Evolutionary conservation across 2,113 vertebrate genomes (phyloP), one percentile per base, ranked within the genome.

Genomic region (Corydoras maculifer): DNA sequence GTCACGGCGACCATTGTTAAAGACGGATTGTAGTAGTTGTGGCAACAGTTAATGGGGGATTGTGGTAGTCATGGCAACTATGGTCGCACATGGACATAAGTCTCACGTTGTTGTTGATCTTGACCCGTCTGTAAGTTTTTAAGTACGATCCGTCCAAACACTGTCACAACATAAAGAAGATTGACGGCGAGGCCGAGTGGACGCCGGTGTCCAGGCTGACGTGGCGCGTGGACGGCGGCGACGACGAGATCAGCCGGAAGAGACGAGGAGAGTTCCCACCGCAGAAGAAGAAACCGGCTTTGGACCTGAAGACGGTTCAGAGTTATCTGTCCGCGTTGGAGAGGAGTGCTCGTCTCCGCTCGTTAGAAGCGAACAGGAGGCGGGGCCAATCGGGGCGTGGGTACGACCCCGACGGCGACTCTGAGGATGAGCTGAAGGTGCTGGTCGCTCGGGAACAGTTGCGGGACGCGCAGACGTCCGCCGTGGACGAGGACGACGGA

Each of bases 131-230:
- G 53, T 77, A 95, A 86, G 70, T 91, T 10, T 63, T 96, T 60
- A 98, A 94, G 73, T 98, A 94, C 15, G 93, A 99, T 84, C 97
- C 96, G 1, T 99, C 96, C 1, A 98, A 98, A 75, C 95, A 94
- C 55, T 92, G 94, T 83, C 97, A 98, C 78, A 98, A 98, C 81
- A 88, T 99, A 65, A 93, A 91, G 80, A 94, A 81, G 77, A 84
- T 99, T 78, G 87, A 91, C 30, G 65, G 79, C 10, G 15, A 30
- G 12, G 62, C 68, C 1, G 80, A 74, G 0, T n/a, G 35, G 3
- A 87, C 85, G 4, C 88, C 95, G 0, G 72, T 98, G 43, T 80
- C 87, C 0, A 64, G 82, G 72, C 91, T 97, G 35, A 97, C 95
- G 43, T 98, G 95, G 97, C 78, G 88, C 59, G 50, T 94, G 9